phyloP scores from a whole-genome alignment of 2,888 invertebrate species.

The Atherix ibis region DNA sequence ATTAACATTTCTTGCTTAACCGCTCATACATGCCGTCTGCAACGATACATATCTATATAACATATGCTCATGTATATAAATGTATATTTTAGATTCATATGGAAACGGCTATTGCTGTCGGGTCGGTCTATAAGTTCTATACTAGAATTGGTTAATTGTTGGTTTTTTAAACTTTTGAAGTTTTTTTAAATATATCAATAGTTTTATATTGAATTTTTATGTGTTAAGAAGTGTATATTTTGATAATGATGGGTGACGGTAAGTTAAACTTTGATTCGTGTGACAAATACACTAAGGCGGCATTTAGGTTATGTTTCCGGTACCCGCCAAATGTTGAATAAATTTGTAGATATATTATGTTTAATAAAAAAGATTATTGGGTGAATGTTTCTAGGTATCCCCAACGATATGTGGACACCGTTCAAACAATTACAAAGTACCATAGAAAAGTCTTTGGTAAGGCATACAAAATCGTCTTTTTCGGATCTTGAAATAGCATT shows the following conservation, averaged over 20 bases:
- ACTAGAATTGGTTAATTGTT: too few relatives aligned
- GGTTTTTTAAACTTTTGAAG: too few relatives aligned
- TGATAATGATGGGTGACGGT: not conserved
- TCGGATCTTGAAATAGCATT: constrained; percentile 52
- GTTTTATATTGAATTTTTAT: too few relatives aligned
- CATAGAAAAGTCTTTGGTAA: constrained; percentile 52
- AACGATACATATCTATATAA: too few relatives aligned
- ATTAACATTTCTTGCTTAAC: too few relatives aligned
- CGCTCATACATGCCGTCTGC: too few relatives aligned
- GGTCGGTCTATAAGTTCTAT: too few relatives aligned
- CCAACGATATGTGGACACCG: constrained; percentile 71
- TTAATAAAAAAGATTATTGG: not conserved
- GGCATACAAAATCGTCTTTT: constrained; percentile 43
- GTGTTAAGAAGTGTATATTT: not conserved
- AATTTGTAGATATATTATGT: not conserved
- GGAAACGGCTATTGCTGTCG: too few relatives aligned
- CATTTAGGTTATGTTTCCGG: not conserved
- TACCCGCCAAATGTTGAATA: not conserved
- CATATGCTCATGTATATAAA: too few relatives aligned
- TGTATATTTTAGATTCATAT: too few relatives aligned
- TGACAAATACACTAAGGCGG: not conserved
- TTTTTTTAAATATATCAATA: too few relatives aligned
- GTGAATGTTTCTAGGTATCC: constrained; percentile 20
- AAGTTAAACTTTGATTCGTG: not conserved
- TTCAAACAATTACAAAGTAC: constrained; percentile 59